A percentile compares a stretch with the other conserved stretches of the same genome.
Conservation (phyloP, 2,888 invertebrate species). For the Drosophila borborema region DNA sequence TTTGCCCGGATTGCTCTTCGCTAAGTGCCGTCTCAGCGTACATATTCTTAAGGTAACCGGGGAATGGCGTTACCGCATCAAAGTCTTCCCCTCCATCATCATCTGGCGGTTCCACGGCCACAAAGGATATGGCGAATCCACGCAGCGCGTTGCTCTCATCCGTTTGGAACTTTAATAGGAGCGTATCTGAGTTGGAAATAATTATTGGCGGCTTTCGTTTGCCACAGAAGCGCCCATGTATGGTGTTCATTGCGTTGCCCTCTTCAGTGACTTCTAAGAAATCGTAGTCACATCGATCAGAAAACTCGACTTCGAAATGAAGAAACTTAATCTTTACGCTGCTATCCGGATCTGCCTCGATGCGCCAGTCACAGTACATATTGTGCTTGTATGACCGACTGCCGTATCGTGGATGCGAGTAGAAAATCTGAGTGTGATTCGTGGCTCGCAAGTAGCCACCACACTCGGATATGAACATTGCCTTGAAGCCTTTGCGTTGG, state of each 20-base stretch:
- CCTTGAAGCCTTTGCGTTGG: slow-evolving; percentile 97
- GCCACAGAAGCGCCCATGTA: slow-evolving; percentile 95
- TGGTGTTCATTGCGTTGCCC: slow-evolving; percentile 87
- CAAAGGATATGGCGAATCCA: slow-evolving; percentile 96
- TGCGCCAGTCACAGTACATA: slow-evolving; percentile 97
- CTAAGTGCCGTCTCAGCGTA: slow-evolving; percentile 60
- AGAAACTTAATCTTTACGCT: slow-evolving; percentile 94
- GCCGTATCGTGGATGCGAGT: slow-evolving; percentile 97
- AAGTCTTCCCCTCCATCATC: slow-evolving; percentile 80
- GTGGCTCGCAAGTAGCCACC: slow-evolving; percentile 95
- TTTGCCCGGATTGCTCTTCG: slow-evolving; percentile 12
- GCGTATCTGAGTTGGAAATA: slow-evolving; percentile 93
- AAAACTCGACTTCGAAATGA: slow-evolving; percentile 91
- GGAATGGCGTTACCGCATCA: slow-evolving; percentile 84
- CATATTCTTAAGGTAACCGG: slow-evolving; percentile 84
- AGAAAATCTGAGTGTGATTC: slow-evolving; percentile 92
- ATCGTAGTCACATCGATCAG: slow-evolving; percentile 96
- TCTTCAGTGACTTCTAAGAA: slow-evolving; percentile 95
- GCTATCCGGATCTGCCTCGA: slow-evolving; percentile 92
- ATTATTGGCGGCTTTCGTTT: slow-evolving; percentile 93
- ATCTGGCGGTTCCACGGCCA: slow-evolving; percentile 88
- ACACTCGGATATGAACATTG: slow-evolving; percentile 96
- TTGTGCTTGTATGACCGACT: slow-evolving; percentile 94
- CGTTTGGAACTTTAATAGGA: slow-evolving; percentile 94
- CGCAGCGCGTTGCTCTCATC: slow-evolving; percentile 96